Base-by-base conservation (phyloP, 2,113 vertebrate genomes). In the Puma concolor region DNA sequence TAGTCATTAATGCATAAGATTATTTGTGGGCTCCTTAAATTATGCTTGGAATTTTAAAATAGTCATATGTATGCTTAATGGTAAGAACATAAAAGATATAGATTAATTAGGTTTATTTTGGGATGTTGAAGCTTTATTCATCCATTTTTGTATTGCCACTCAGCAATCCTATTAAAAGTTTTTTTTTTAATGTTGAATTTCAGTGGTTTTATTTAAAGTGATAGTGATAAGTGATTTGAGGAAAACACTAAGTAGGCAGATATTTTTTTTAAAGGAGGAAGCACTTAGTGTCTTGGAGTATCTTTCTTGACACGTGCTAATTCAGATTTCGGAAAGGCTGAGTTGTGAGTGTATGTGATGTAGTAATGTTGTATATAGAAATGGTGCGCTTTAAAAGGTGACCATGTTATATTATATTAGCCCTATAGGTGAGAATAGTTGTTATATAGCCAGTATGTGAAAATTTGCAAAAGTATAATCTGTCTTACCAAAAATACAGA, bases 21-120 rank as follows among this genome's bases (percentile, higher is more conserved):
- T 88, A 2, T 66, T 95, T 90, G 14, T 84, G 38, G 14, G 38
- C 29, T 93, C 38, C 88, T 72, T 64, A 95, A 94, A 64, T 87
- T 83, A 95, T 81, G 64, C 77, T 88, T 23, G 14, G 33, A 89
- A 83, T 97, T 97, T n/a, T 17, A 11, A 69, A 94, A 27, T 31
- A 95, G 69, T 94, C 5, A 12, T 44, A 0, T 12, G 1, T 69
- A 83, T 92, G 21, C 17, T 87, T 91, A 54, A 27, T 81, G 31
- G 31, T 88, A 41, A 77, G n/a, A 85, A 48, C 79, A 48, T 79
- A 71, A 63, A 95, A 50, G 41, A 74, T 48, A 11, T 7, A 88
- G 67, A 63, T 12, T 86, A 41, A 80, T 57, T 38, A 67, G 31
- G 12, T 88, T 95, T 69, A 23, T 67, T 88, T 90, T 44, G 31